A percentile compares a stretch with the other conserved stretches of the same genome.
These are phyloP conservation scores for Tetragonula clypearis DNA, from an alignment of 1,140 invertebrate genomes.

Conservation along the genomic window DNA sequence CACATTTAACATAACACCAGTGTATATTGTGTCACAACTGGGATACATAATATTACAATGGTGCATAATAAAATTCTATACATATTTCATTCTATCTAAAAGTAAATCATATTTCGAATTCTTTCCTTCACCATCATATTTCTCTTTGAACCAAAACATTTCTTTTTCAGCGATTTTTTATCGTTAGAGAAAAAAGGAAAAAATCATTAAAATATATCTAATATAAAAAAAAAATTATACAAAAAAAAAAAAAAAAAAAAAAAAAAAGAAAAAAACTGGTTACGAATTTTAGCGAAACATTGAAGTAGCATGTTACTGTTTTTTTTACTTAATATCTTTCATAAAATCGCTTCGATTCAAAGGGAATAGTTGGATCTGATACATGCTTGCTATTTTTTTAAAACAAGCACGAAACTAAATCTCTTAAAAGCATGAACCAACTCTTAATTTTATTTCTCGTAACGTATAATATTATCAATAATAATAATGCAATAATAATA, in stretches of 20 bases:
- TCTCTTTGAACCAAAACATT: slow-evolving; percentile 72
- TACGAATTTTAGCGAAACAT: neutral
- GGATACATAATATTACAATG: slow-evolving; percentile 82
- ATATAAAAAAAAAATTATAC: neutral
- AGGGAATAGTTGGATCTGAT: slow-evolving; percentile 68
- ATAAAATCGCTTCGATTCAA: slow-evolving; percentile 67
- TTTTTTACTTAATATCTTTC: neutral
- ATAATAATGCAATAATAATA: slow-evolving; percentile 72
- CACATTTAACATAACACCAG: slow-evolving; percentile 82
- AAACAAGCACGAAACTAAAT: slow-evolving; percentile 78
- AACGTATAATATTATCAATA: slow-evolving; percentile 73
- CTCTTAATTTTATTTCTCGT: slow-evolving; percentile 75
- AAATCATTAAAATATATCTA: too few relatives aligned
- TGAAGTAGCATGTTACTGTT: neutral
- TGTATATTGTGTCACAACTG: slow-evolving; percentile 82
- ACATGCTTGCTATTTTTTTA: slow-evolving; percentile 54
- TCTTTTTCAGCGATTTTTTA: neutral
- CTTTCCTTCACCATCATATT: slow-evolving; percentile 67
- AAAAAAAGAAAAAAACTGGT: neutral
- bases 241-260: neutral
- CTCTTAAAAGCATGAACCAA: slow-evolving; percentile 80
- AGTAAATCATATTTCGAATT: slow-evolving; percentile 77
- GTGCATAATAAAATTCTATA: slow-evolving; percentile 83
- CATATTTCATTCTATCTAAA: slow-evolving; percentile 80
- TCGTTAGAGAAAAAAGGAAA: neutral